Base-by-base conservation (phyloP, 2,113 vertebrate species). In the Toxotes chatareus region DNA sequence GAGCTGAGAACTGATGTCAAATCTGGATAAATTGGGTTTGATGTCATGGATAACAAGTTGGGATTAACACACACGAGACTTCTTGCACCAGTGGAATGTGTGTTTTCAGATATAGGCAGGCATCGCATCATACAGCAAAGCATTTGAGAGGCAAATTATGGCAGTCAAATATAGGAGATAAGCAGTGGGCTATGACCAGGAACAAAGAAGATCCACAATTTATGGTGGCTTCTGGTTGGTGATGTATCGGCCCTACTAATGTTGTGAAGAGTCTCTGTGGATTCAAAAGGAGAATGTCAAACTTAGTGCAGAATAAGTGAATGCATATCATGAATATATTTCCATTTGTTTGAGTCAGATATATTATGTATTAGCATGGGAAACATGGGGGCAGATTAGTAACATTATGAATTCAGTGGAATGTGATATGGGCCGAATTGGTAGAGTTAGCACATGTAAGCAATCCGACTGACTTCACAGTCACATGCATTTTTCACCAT, bases 11-110 rank as follows among this genome's bases (percentile, higher is more conserved):
- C 79, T 85, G 70, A 91, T 90, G 87, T 85, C 88, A 92, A 80
- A 92, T 86, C 79, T 79, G 69, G 88, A 91, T 90, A 92, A 92
- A 94, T 92, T 92, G 88, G 88, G 85, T 91, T 79, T 89, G 89
- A 93, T 93, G 89, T 89, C 89, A 79, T 36, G 82, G 90, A 88
- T 92, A 94, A 90, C 89, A 92, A 89, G 76, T 86, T 83, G 79
- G 92, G 90, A 93, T 93, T 92, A 94, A 84, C 83, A 73, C 70
- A 76, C 76, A 12, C 0, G n/a, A 71, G 59, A 63, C 34, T 80
- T 62, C 78, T 84, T 67, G 70, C 83, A 73, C 80, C 78, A 49
- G 63, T 65, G 82, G 64, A 76, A 83, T 82, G 77, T 63, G 70
- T 46, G 79, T 92, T 88, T 80, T 83, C 32, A 78, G 66, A 76